Evolutionary conservation across 2,113 vertebrate species (phyloP).

Genomic region (Andinoacara biseriatus): DNA sequence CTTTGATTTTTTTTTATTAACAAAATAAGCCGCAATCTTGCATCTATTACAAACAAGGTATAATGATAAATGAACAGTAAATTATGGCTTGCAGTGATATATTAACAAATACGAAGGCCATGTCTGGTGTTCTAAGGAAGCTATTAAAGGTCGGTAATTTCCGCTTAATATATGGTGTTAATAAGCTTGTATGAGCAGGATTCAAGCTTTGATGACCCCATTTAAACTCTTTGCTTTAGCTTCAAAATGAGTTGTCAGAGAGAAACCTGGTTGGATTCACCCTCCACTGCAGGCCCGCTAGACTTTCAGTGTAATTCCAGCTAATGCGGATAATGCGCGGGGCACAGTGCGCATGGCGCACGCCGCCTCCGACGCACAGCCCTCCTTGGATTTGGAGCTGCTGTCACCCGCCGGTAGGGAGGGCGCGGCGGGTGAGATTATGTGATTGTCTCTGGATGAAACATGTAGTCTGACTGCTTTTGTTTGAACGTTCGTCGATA

Average conservation of each 20-base stretch:
- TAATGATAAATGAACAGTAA: rapidly evolving
- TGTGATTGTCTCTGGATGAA: slow-evolving; percentile 19
- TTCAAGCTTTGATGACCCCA: background rate
- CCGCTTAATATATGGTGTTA: background rate
- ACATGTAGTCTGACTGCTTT: slow-evolving; percentile 23
- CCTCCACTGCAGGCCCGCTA: slow-evolving; percentile 29
- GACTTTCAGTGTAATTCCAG: slow-evolving; percentile 73
- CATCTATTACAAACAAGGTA: background rate
- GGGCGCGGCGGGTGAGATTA: slow-evolving; percentile 39
- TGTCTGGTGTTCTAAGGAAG: background rate
- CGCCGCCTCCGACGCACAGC: slow-evolving; percentile 33
- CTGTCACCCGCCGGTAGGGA: slow-evolving; percentile 27
- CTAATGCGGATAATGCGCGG: slow-evolving; percentile 81
- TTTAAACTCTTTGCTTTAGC: background rate
- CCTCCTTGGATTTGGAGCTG: slow-evolving; percentile 58
- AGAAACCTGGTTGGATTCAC: slow-evolving; percentile 26
- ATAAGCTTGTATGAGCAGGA: rapidly evolving
- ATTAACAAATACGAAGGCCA: rapidly evolving
- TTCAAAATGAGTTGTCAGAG: background rate
- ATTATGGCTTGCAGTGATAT: background rate
- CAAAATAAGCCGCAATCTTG: background rate
- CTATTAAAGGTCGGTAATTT: background rate
- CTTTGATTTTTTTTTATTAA: rapidly evolving
- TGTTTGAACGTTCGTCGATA: background rate
- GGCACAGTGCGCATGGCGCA: slow-evolving; percentile 49